Evolutionary conservation across 2,888 invertebrate species (phyloP), one percentile per base, ranked within the genome.

Genomic region (Sphaerophoria rueppellii): DNA sequence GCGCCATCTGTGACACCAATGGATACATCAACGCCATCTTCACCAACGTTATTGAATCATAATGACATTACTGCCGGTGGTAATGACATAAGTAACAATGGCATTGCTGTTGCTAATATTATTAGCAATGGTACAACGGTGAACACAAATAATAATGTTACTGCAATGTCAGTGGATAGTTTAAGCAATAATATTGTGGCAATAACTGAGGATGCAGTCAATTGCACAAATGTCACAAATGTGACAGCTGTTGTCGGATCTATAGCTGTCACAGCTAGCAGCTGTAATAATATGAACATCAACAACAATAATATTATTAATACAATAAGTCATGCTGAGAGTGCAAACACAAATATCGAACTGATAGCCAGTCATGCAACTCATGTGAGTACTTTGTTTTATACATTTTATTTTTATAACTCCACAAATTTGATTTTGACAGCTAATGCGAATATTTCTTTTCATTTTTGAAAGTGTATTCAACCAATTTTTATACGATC

Each of bases 281-380:
- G 80, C 54, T 50, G 14, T 61, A 82, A 69, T 69, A 73, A 67
- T 37, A 35, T 32, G 32, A 35, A 37, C 52, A 34, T 34, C 69
- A 50, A 61, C 46, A 50, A 70, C 58, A 9, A 65, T 16, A 58
- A 46, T 65, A 83, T 67, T 75, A 75, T 74, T 34, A 85, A 72
- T 55, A 72, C 83, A 48, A 85, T 81, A 70, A 77, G 81, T 85
- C 85, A 85, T 70, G 73, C 70, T 50, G 85, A 85, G 4, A 70
- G 76, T 77, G 85, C 73, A 69, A 81, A 81, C 63, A 73, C 85
- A 76, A 85, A 85, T 74, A 81, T 81, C 24, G 85, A 81, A 74
- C 63, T 85, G 81, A 80, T 85, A 58, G 65, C 85, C 76, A 85
- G 72, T 81, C 85, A 85, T 85, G 72, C 85, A 85, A 76, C 85